Evolutionary conservation across 2,113 vertebrate genomes (phyloP), one percentile per base, ranked within the genome.

Genomic region (Andinoacara biseriatus): DNA sequence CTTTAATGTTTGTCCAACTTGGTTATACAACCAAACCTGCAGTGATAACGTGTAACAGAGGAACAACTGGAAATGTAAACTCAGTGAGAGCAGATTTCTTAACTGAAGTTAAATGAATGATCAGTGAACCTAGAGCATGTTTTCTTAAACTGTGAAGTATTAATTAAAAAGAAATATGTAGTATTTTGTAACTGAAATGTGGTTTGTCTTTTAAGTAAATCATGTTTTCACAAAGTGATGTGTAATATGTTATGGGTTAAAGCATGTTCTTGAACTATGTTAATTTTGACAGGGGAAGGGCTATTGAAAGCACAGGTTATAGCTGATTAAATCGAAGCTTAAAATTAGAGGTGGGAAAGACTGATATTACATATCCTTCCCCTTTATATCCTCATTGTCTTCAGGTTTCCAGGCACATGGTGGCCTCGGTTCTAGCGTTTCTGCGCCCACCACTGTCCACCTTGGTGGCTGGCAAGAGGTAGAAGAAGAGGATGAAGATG

Each of bases 401-500:
- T 5, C 82, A 90, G 92, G 83, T 78, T 79, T 80, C 74, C 90
- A 88, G 84, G 49, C 61, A 46, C 89, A 86, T 3, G 38, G 90
- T 7, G 17, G 84, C 46, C 88, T 90, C 10, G 56, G 87, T n/a
- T 84, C 86, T 57, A 94, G 89, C 38, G 49, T 89, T 6, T 85
- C 89, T 26, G 78, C 91, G 74, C 89, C 90, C 52, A 81, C 90
- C 3, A 85, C 95, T 57, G 91, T 89, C 78, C 94, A 90, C 3
- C 93, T 96, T 6, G 94, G 95, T 6, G 95, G 94, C 20, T 96
- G 96, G 96, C 90, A 88, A 62, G 95, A 95, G 72, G 94, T 95
- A 62, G 93, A 95, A 81, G 95, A 95, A 29, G 93, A 90, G 74
- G 26, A 91, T 17, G 92, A 91, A 80, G 91, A 93, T 2, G 95